A percentile compares a stretch with the other conserved stretches of the same genome.
These are phyloP conservation scores for Dermochelys coriacea DNA, from an alignment of 2,797 vertebrate genomes.

Conservation along the genomic window DNA sequence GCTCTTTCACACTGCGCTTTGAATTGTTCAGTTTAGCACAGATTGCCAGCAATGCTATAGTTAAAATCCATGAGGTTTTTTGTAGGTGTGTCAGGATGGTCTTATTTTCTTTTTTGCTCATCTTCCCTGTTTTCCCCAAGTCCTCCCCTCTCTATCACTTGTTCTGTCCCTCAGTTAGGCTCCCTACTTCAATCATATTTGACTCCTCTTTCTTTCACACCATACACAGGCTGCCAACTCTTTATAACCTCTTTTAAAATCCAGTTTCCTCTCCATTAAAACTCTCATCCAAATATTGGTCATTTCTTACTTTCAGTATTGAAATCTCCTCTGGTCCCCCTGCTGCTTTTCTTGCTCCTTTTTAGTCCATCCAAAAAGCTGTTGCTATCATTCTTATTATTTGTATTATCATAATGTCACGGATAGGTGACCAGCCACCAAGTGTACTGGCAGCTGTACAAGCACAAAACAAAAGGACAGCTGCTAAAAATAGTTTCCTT, in stretches of 20 bases:
- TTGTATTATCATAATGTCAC: not conserved
- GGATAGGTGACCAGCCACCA: not conserved
- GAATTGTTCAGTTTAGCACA: not conserved
- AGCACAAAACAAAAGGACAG: not conserved
- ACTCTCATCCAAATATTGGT: not conserved
- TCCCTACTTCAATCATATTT: not conserved
- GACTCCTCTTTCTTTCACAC: not conserved
- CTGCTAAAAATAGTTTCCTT: not conserved
- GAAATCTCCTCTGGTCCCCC: not conserved
- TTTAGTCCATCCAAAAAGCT: not conserved
- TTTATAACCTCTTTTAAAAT: not conserved
- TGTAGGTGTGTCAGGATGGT: not conserved
- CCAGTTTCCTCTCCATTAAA: accelerated
- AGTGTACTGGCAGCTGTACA: not conserved
- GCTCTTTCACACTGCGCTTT: not conserved
- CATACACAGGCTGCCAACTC: not conserved
- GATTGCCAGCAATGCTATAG: not conserved
- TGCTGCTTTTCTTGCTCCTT: not conserved
- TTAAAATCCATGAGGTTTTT: not conserved
- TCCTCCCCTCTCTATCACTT: not conserved
- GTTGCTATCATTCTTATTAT: not conserved
- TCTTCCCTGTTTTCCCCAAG: not conserved
- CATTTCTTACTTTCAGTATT: not conserved
- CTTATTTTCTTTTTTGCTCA: slow-evolving; percentile 15
- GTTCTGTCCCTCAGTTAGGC: not conserved